Conservation (phyloP, 2,888 invertebrate species). For the Calliopum simillimum region DNA sequence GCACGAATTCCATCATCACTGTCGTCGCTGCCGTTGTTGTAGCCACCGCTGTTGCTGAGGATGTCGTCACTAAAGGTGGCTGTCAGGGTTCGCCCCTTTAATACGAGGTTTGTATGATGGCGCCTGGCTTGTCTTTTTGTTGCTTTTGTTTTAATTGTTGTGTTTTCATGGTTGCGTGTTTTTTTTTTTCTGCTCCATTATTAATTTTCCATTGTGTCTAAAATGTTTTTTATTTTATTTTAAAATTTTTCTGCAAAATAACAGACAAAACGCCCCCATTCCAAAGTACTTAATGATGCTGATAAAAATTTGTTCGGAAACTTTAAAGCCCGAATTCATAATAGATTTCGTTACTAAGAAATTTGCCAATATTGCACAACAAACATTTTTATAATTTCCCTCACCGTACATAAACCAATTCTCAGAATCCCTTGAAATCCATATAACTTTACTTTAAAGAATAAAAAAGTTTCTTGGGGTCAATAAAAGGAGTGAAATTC, state of each 20-base stretch:
- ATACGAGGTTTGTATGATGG: conserved; percentile 77
- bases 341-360: too few species aligned
- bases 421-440: too few species aligned
- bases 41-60: background rate
- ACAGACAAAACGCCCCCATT: conserved; percentile 20
- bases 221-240: background rate
- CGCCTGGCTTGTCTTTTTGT: background rate
- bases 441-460: too few species aligned
- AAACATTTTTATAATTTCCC: too few species aligned
- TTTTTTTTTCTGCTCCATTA: conserved; percentile 2
- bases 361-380: too few species aligned
- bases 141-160: too few species aligned
- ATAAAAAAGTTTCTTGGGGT: too few species aligned
- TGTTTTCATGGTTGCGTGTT: conserved; percentile 67
- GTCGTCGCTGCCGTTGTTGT: background rate
- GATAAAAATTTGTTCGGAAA: too few species aligned
- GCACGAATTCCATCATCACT: background rate
- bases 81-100: conserved; percentile 90
- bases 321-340: too few species aligned
- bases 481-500: too few species aligned
- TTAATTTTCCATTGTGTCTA: background rate
- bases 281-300: too few species aligned
- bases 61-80: conserved; percentile 90
- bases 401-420: too few species aligned
- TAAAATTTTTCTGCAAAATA: background rate